Evolutionary conservation across 92 coral and sea anemone species (phyloP), one percentile per base, ranked within the genome.

Genomic region (Parazoanthus atlanticus): DNA sequence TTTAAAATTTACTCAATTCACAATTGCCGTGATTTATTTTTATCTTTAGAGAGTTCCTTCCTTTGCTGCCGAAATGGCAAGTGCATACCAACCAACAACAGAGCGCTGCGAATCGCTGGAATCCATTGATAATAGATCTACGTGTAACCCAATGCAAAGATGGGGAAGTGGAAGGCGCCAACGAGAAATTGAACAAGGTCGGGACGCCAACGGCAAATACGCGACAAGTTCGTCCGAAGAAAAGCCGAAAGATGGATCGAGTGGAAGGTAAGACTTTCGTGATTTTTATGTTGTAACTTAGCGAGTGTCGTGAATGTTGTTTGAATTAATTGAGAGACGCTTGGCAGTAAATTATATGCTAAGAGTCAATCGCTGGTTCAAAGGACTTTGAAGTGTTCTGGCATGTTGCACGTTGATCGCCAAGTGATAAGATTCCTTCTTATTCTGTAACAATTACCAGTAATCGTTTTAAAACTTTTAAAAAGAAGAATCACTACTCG

Each of bases 31-130:
- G 70, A 52, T 80, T 80, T 80, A 17, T 49, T 52, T 7, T 25
- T 38, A 21, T 84, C 40, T 40, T 28, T 84, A 70, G 67, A 69
- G 66, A 28, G 13, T 31, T 32, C 3, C 19, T 69, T 69, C 56
- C 43, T 70, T n/a, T 31, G 52, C 40, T 38, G 38, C 15, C 21
- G 31, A 84, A 28, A 96, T 96, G 99, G 96, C 93, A 58, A 88
- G 95, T 77, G 96, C 99, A 23, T 96, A 96, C 80, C 98, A 95
- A 83, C 95, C 99, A 23, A 96, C 99, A 38, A 95, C 98, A 61
- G 96, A 95, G 79, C 91, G 77, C 79, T 88, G 93, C 73, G 89
- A 94, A 52, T 91, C 95, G 21, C 69, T 88, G 70, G 88, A 89
- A 79, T 89, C 94, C 30, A 80, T 92, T 38, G 90, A 84, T 17